Conservation (phyloP, 2,888 invertebrate genomes). For the Tromatobia lineatoria region DNA sequence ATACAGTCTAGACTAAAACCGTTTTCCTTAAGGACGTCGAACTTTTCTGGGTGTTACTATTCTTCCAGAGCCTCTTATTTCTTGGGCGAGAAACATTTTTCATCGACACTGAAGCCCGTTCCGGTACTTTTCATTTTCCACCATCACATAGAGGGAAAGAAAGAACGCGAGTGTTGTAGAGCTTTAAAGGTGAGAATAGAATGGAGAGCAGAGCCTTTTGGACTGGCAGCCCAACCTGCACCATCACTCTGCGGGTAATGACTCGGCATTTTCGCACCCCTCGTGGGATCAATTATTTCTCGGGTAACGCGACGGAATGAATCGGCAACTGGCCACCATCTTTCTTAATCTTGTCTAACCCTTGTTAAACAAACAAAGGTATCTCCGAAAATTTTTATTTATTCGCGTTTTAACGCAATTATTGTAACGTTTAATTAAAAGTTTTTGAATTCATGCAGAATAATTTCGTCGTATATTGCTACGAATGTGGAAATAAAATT, state of each 20-base stretch:
- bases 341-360: constrained; percentile 32
- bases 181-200: constrained; percentile 21
- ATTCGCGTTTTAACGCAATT: too few species aligned
- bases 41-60: constrained; percentile 19
- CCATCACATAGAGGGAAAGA: background rate
- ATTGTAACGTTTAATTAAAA: too few species aligned
- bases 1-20: constrained; percentile 30
- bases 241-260: constrained; percentile 78
- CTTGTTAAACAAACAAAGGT: background rate
- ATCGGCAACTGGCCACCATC: constrained; percentile 70
- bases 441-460: too few species aligned
- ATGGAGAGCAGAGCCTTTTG: constrained; percentile 9
- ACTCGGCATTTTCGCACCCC: constrained; percentile 76
- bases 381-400: background rate
- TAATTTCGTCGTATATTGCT: too few species aligned
- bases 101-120: constrained; percentile 45
- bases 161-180: constrained; percentile 23
- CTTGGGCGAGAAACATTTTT: constrained; percentile 54
- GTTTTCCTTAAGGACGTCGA: constrained; percentile 58
- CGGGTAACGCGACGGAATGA: constrained; percentile 80
- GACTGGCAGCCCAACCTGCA: constrained; percentile 37
- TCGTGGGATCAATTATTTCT: constrained; percentile 82
- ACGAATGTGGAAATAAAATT: too few species aligned
- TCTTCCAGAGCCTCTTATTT: constrained; percentile 16
- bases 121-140: constrained; percentile 35